Conservation (phyloP, 2,888 invertebrate species). For the Aleiodes testaceus region DNA sequence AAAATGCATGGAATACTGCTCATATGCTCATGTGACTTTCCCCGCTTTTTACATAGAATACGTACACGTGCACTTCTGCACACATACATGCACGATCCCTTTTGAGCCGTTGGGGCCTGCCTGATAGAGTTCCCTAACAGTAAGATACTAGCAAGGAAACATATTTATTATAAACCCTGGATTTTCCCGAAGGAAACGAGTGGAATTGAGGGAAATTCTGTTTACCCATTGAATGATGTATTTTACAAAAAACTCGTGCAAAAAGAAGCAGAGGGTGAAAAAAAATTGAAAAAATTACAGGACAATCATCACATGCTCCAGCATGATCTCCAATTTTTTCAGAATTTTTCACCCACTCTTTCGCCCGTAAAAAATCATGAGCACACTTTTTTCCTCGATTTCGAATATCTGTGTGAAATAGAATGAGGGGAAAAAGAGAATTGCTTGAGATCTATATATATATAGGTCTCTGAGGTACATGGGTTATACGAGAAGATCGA, state of each 20-base stretch:
- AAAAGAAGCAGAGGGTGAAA: no score
- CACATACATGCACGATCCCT: conserved; percentile 23
- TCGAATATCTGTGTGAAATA: not conserved
- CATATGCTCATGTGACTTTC: conserved; percentile 40
- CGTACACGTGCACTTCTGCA: conserved; percentile 26
- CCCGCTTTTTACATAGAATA: conserved; percentile 36
- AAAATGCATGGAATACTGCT: conserved; percentile 61
- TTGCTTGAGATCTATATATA: conserved; percentile 11
- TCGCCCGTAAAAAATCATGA: no score
- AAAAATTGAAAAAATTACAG: no score
- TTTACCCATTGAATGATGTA: no score
- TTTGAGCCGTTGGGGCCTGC: conserved; percentile 36
- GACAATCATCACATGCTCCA: not conserved
- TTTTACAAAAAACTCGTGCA: no score
- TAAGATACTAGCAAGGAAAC: conserved; percentile 33
- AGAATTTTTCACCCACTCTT: not conserved
- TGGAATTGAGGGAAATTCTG: not conserved
- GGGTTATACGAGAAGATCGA: conserved; percentile 42
- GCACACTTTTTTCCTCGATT: no score
- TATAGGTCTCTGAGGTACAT: conserved; percentile 12
- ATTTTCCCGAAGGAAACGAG: conserved; percentile 8
- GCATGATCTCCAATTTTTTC: no score
- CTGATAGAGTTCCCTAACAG: conserved; percentile 36
- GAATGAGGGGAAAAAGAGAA: not conserved
- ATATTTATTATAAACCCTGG: conserved; percentile 14